phyloP scores from a whole-genome alignment of 2,797 vertebrate species.

The Buphagus erythrorhynchus region DNA sequence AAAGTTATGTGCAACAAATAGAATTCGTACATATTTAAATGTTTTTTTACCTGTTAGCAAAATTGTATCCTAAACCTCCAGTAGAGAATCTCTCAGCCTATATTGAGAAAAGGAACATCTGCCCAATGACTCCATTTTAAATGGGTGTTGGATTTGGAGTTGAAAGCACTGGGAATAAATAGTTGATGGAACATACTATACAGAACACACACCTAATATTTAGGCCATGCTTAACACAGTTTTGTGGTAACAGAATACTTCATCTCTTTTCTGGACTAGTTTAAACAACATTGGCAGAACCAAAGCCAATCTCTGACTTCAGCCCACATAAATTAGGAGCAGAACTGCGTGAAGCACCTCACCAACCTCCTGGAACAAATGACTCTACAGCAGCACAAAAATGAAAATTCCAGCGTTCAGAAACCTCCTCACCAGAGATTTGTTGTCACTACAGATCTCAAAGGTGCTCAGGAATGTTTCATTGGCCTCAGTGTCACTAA shows the following conservation, averaged over 20 bases:
- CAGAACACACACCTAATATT: slow-evolving; percentile 75
- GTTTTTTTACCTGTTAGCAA: slow-evolving; percentile 71
- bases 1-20: slow-evolving; percentile 86
- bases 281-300: slow-evolving; percentile 8
- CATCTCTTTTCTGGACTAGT: slow-evolving; percentile 42
- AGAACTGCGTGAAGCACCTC: slow-evolving; percentile 38
- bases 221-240: slow-evolving; percentile 78
- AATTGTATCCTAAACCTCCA: slow-evolving; percentile 74
- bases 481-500: neutral
- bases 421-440: neutral
- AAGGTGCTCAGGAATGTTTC: slow-evolving; percentile 3
- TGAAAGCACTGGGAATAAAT: slow-evolving; percentile 75
- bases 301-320: slow-evolving; percentile 5
- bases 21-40: slow-evolving; percentile 86
- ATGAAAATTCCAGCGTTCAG: neutral
- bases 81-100: slow-evolving; percentile 62
- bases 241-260: slow-evolving; percentile 69
- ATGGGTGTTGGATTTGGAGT: slow-evolving; percentile 66
- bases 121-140: slow-evolving; percentile 65
- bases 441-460: neutral
- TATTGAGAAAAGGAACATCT: slow-evolving; percentile 62
- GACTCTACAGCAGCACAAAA: neutral
- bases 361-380: neutral
- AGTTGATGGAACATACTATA: slow-evolving; percentile 71
- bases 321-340: neutral